phyloP scores from a whole-genome alignment of 2,113 vertebrate genomes.

The Callipepla californica region DNA sequence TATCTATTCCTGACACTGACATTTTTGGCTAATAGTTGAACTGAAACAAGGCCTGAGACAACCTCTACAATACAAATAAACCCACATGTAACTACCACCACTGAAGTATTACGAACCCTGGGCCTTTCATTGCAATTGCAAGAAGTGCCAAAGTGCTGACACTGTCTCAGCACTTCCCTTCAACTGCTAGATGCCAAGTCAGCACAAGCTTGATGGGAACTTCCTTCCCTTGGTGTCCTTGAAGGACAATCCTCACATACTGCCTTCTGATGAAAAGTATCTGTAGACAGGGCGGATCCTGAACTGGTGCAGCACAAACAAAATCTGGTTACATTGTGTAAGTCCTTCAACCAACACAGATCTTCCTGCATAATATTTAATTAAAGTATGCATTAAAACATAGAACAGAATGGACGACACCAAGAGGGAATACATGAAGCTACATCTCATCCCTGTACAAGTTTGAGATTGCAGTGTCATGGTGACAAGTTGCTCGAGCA shows the following conservation, averaged over 20 bases:
- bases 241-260: not conserved
- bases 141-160: not conserved
- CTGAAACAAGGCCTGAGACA: not conserved
- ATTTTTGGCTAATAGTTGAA: not conserved
- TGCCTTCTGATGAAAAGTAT: not conserved
- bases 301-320: not conserved
- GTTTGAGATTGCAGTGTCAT: not conserved
- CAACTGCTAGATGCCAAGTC: not conserved
- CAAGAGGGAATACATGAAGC: not conserved
- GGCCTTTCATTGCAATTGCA: not conserved
- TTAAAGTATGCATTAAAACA: not conserved
- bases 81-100: not conserved
- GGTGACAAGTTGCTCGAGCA: not conserved
- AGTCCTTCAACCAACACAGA: not conserved
- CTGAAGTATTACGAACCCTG: not conserved
- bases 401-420: not conserved
- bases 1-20: not conserved
- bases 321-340: not conserved
- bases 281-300: not conserved
- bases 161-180: not conserved
- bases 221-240: not conserved
- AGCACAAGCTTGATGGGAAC: not conserved
- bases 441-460: not conserved
- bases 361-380: not conserved
- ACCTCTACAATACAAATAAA: not conserved